Base-by-base conservation (phyloP, 2,797 vertebrate species). In the Periophthalmus magnuspinnatus region DNA sequence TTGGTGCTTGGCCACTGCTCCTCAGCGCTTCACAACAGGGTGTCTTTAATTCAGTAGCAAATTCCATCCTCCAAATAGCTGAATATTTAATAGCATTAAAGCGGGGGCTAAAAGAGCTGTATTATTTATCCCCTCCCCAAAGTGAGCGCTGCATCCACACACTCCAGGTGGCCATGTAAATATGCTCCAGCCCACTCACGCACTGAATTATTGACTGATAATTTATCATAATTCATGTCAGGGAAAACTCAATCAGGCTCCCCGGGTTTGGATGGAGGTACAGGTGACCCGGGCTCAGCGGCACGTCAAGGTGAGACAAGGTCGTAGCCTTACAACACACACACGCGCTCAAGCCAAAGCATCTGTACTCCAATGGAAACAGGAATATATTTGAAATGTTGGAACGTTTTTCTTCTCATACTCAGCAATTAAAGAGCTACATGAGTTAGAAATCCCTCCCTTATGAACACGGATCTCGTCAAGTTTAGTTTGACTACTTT, bases 21-120 rank as follows among this genome's bases (percentile, higher is more conserved):
- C 75, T 86, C 86, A 79, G 80, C 72, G 75, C 78, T 73, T 76
- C 83, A 86, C 86, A 90, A 87, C 90, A 55, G 87, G 87, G 88
- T 89, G 80, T 83, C 89, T 90, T 94, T 95, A 96, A 96, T 97
- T 96, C 95, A 95, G 92, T 94, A 94, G 95, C 93, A 95, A 96
- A 96, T 96, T 93, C 91, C 93, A 96, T 96, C 94, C 95, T 95
- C 93, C 94, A 94, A 95, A 95, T 95, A 94, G 93, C 94, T 97
- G 95, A 97, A 97, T 97, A 96, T 97, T 98, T 98, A 95, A 98
- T 97, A 94, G 88, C 95, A 95, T 96, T 96, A 97, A 95, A 97
- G 90, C 92, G 13, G 72, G 54, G 74, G 68, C 63, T 85, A 69
- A 77, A 80, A 88, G 84, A 84, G 75, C 73, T 84, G 82, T 94